phyloP scores from a whole-genome alignment of 2,113 vertebrate species.

The Engraulis encrasicolus region DNA sequence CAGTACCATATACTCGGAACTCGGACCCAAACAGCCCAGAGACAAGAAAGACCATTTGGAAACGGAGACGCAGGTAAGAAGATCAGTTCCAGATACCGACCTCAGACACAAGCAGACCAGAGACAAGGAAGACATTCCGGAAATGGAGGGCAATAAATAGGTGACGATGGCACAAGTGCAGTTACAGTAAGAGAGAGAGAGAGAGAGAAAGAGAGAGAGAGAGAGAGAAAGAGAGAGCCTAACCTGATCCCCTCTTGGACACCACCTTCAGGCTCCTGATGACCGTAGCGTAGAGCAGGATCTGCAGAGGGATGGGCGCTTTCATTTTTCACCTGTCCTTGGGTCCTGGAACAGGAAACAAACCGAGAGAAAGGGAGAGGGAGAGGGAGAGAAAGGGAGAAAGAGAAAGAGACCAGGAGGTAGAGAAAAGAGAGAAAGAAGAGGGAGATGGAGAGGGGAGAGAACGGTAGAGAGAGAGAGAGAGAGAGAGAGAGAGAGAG shows the following conservation, averaged over 20 bases:
- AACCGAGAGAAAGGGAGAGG: conserved; percentile 21
- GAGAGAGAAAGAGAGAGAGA: too few relatives aligned
- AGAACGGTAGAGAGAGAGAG: background rate
- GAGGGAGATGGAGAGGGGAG: background rate
- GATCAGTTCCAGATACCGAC: background rate
- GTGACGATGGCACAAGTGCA: background rate
- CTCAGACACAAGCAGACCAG: background rate
- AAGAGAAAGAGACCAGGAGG: background rate
- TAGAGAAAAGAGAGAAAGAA: background rate
- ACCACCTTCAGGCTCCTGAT: conserved; percentile 94
- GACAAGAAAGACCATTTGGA: background rate
- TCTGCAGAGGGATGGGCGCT: conserved; percentile 89
- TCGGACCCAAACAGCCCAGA: background rate
- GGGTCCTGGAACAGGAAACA: conserved; percentile 66
- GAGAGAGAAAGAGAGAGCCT: too few relatives aligned
- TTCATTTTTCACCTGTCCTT: conserved; percentile 88
- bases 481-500: background rate
- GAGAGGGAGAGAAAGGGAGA: background rate
- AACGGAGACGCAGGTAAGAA: too few relatives aligned
- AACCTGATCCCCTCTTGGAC: conserved; percentile 97
- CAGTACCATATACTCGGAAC: too few relatives aligned
- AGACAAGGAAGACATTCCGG: background rate
- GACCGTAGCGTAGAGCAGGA: conserved; percentile 88
- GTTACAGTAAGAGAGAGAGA: background rate
- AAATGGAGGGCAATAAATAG: background rate